phyloP scores from a whole-genome alignment of 2,888 invertebrate species.

The Trachelus stipa region DNA sequence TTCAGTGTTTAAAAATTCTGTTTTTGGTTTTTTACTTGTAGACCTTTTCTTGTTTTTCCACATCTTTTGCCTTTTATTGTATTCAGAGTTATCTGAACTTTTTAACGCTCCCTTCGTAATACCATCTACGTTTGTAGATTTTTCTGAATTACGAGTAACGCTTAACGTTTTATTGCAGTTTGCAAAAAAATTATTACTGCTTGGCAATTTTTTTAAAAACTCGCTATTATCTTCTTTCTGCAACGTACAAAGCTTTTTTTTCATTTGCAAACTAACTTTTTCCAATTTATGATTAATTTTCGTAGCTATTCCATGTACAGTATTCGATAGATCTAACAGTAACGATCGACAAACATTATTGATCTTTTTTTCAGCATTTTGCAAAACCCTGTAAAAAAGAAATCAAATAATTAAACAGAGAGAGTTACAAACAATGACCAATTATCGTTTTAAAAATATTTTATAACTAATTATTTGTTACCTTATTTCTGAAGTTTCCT shows the following conservation, averaged over 20 bases:
- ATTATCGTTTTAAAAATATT: too few relatives aligned
- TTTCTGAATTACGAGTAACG: conserved; percentile 5
- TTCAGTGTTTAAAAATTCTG: too few relatives aligned
- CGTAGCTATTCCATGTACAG: conserved; percentile 24
- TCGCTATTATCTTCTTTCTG: conserved; percentile 18
- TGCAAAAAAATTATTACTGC: conserved; percentile 22
- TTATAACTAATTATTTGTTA: too few relatives aligned
- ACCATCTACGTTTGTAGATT: not conserved
- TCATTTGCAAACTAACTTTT: conserved; percentile 24
- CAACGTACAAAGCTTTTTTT: conserved; percentile 25
- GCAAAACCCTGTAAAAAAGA: conserved; percentile 23
- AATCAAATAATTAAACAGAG: not conserved
- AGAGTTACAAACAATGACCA: not conserved
- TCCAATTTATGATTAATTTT: conserved; percentile 30
- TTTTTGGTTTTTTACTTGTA: too few relatives aligned
- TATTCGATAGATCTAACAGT: conserved; percentile 25
- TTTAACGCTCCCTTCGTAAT: too few relatives aligned
- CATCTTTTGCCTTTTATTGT: too few relatives aligned
- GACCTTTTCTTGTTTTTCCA: too few relatives aligned
- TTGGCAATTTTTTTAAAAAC: conserved; percentile 24
- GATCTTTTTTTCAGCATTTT: conserved; percentile 26
- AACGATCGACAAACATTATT: conserved; percentile 26
- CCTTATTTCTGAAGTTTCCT: too few relatives aligned
- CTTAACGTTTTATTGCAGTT: conserved; percentile 25
- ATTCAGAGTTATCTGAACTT: too few relatives aligned